These are phyloP conservation scores for Sebastes iracundus DNA, from an alignment of 2,797 vertebrate genomes.

Conservation along the genomic window DNA sequence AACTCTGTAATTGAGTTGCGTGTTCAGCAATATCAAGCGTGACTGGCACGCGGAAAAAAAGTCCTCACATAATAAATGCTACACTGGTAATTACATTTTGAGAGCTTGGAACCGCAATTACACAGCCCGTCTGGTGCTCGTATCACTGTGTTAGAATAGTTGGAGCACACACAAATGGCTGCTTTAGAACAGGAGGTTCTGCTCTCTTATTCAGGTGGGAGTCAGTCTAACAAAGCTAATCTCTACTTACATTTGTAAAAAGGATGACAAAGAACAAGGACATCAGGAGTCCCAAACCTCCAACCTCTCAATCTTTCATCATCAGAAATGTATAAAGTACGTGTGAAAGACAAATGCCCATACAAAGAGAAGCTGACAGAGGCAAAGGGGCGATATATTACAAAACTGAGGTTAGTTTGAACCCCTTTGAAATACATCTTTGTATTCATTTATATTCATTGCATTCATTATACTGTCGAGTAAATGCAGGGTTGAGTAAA, in stretches of 20 bases:
- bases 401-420: too few species aligned
- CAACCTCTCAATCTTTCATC: neutral
- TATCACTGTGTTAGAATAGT: neutral
- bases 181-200: neutral
- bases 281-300: neutral
- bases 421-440: neutral
- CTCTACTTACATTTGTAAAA: neutral
- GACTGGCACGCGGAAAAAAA: neutral
- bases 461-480: neutral
- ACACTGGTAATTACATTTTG: neutral
- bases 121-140: neutral
- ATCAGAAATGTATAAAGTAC: too few species aligned
- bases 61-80: neutral
- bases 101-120: neutral
- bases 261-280: neutral
- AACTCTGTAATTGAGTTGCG: constrained; percentile 20
- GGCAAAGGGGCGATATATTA: too few species aligned
- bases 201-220: neutral
- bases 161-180: neutral
- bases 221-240: neutral
- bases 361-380: too few species aligned
- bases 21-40: constrained; percentile 7
- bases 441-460: neutral
- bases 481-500: neutral
- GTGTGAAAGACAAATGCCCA: too few species aligned